Conservation (phyloP, 2,888 invertebrate species). For the Acanthosepion lycidas region DNA sequence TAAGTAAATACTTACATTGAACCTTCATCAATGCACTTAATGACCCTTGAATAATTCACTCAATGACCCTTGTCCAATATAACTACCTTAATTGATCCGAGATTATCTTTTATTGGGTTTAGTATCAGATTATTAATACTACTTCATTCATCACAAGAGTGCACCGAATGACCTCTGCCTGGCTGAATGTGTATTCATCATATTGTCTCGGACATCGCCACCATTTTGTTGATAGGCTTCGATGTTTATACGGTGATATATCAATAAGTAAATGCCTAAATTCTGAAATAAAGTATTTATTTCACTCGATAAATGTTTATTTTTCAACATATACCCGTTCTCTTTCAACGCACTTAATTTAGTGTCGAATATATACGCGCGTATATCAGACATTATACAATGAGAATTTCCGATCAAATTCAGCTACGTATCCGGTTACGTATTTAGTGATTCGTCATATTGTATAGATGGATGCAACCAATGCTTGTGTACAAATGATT, state of each 20-base stretch:
- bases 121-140: not conserved
- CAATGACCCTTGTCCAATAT: not conserved
- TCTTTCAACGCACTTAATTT: too few relatives aligned
- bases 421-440: too few relatives aligned
- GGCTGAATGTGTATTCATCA: not conserved
- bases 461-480: too few relatives aligned
- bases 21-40: not conserved
- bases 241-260: not conserved
- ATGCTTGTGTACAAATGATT: too few relatives aligned
- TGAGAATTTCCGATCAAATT: too few relatives aligned
- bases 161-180: not conserved
- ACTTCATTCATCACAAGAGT: not conserved
- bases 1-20: not conserved
- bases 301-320: too few relatives aligned
- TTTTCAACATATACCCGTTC: too few relatives aligned
- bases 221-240: not conserved
- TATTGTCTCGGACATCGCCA: not conserved
- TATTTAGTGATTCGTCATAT: too few relatives aligned
- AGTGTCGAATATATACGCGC: too few relatives aligned
- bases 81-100: not conserved
- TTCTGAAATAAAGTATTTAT: too few relatives aligned
- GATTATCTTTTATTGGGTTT: slow-evolving; percentile 1
- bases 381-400: too few relatives aligned
- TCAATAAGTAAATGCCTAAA: not conserved
- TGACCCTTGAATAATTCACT: not conserved